Evolutionary conservation across 2,113 vertebrate genomes (phyloP), one percentile per base, ranked within the genome.

Genomic region (Tragelaphus scriptus): DNA sequence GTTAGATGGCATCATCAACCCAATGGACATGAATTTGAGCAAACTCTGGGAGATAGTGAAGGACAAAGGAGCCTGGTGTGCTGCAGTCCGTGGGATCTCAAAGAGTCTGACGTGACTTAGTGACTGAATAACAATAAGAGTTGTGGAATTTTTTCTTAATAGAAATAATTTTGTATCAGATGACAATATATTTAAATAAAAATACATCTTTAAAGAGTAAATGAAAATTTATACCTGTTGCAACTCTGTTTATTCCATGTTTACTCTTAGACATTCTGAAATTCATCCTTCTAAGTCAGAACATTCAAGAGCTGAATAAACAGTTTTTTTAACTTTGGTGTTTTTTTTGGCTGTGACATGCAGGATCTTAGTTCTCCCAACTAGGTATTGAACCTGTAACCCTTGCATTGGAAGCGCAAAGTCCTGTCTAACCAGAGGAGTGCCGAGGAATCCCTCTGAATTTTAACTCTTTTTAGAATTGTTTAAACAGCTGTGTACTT

Each of bases 131-230:
- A 44, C 40, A 26, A 14, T 23, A 77, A 2, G 21, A 40, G 40
- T 92, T 96, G 96, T 85, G 63, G 93, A 79, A 55, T 26, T 40
- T 77, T 92, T 87, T 90, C 77, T 51, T 1, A 28, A 94, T 21
- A 86, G 61, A 85, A 88, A 56, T 71, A 81, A 40, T 94, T 92
- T 82, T 95, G 19, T 92, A 58, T 95, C 71, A 79, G 12, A 53
- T 96, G 36, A 30, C 30, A 94, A 15, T 96, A 85, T 93, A 65
- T 88, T 87, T 96, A 94, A 95, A 90, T 93, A 56, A 86, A 92
- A 91, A 47, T 85, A 44, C 2, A 44, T 32, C 36, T 97, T 89
- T 94, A 91, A 77, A 88, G 30, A 88, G 19, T 87, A 88, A 95
- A 59, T 81, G 51, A 71, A 96, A 96, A 49, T 91, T 63, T 90